Conservation (phyloP, 2,113 vertebrate species). For the Cinclus cinclus region DNA sequence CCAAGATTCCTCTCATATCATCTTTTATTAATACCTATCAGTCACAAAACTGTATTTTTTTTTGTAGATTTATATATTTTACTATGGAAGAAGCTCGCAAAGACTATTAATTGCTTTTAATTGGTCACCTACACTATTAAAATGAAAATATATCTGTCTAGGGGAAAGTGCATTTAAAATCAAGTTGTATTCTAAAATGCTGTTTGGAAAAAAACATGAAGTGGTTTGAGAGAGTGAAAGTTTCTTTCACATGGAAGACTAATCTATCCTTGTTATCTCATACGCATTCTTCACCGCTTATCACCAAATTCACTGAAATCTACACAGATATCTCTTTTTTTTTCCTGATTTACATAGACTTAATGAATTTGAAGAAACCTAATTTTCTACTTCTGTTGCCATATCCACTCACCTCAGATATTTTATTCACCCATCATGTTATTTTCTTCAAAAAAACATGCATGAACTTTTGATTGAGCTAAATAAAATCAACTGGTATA, state of each 20-base stretch:
- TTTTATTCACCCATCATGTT: neutral
- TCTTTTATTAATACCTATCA: constrained; percentile 21
- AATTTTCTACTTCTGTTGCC: neutral
- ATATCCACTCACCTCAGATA: neutral
- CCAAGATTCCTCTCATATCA: neutral
- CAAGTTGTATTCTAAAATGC: neutral
- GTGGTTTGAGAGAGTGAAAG: neutral
- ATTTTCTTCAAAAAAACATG: neutral
- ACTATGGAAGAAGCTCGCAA: neutral
- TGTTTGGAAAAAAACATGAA: neutral
- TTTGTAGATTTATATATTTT: neutral
- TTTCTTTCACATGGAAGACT: neutral
- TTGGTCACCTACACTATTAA: neutral
- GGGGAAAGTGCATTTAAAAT: neutral
- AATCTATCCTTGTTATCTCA: neutral
- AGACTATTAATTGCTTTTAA: neutral
- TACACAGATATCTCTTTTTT: neutral
- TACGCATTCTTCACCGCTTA: neutral
- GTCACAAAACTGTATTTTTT: neutral
- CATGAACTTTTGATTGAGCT: neutral
- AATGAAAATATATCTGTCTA: neutral
- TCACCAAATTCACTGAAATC: neutral
- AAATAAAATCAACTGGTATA: neutral
- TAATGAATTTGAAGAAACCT: neutral
- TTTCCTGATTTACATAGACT: neutral